phyloP scores from a whole-genome alignment of 2,888 invertebrate species.

The Leistus spinibarbis region DNA sequence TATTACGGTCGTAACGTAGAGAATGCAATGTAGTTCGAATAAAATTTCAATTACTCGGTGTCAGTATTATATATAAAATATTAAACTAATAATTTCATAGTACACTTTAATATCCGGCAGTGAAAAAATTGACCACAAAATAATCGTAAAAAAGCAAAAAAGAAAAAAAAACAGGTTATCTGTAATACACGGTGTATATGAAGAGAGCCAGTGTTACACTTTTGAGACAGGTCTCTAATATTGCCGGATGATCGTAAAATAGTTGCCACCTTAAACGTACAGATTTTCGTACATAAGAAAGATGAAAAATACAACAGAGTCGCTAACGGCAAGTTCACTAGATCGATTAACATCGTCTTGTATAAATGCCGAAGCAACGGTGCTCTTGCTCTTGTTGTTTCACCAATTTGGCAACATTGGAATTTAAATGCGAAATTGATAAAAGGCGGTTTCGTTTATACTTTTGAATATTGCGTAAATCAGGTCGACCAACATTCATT shows the following conservation, averaged over 20 bases:
- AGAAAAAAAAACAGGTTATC: neutral
- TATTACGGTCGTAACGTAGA: too few relatives aligned
- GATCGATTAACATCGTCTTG: conserved; percentile 20
- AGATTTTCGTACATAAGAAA: conserved; percentile 21
- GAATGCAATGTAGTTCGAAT: too few relatives aligned
- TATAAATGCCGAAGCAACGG: neutral
- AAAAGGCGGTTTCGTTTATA: neutral
- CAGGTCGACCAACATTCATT: neutral
- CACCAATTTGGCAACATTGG: neutral
- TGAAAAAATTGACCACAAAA: conserved; percentile 29
- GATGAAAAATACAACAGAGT: neutral
- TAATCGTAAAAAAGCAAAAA: conserved; percentile 13
- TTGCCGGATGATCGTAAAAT: neutral
- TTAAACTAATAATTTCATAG: neutral
- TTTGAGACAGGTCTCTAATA: conserved; percentile 18
- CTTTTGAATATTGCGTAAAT: neutral
- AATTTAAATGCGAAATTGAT: neutral
- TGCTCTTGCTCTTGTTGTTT: neutral
- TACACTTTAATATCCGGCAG: neutral
- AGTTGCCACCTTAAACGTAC: conserved; percentile 4
- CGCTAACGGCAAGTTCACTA: conserved; percentile 3
- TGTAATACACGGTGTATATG: conserved; percentile 3
- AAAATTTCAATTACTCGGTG: too few relatives aligned
- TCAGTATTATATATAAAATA: too few relatives aligned
- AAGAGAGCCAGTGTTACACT: conserved; percentile 33